Percentiles rank a stretch among this genome's conserved stretches.
These are phyloP conservation scores for Eledone cirrhosa DNA, from an alignment of 2,888 invertebrate species.

Conservation along the genomic window DNA sequence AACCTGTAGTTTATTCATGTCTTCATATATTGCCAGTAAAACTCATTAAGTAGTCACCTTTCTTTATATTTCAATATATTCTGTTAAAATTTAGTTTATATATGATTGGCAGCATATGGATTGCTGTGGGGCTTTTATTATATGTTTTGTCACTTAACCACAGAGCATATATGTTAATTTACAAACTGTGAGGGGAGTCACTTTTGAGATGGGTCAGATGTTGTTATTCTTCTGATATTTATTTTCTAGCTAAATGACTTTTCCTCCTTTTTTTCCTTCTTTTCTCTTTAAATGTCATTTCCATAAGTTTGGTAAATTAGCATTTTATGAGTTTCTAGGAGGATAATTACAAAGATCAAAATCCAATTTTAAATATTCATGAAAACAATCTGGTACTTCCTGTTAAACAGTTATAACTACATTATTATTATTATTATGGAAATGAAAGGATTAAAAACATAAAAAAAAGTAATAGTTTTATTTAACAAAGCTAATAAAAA, in stretches of 20 bases:
- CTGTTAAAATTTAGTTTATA: too few species aligned
- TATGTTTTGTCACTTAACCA: slow-evolving; percentile 8
- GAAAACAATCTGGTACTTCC: background rate
- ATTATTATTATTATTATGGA: background rate
- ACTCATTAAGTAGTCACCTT: too few species aligned
- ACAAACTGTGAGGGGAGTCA: background rate
- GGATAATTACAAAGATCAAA: background rate
- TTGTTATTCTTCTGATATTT: slow-evolving; percentile 3
- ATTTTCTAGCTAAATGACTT: slow-evolving; percentile 5
- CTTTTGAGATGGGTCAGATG: slow-evolving; percentile 9
- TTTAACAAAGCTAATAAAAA: background rate
- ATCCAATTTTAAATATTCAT: background rate
- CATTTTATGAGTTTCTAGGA: slow-evolving; percentile 17
- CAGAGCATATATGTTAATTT: slow-evolving; percentile 20
- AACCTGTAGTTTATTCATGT: too few species aligned
- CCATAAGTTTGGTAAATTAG: background rate
- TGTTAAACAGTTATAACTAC: background rate
- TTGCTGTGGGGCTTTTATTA: too few species aligned
- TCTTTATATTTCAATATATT: too few species aligned
- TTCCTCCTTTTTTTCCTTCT: background rate
- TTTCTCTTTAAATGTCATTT: slow-evolving; percentile 22
- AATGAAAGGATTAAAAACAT: background rate
- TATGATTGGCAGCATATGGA: too few species aligned
- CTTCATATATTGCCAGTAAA: too few species aligned
- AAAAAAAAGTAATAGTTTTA: background rate